Evolutionary conservation across 2,797 vertebrate genomes (phyloP).

Genomic region (Hippocampus kuda): DNA sequence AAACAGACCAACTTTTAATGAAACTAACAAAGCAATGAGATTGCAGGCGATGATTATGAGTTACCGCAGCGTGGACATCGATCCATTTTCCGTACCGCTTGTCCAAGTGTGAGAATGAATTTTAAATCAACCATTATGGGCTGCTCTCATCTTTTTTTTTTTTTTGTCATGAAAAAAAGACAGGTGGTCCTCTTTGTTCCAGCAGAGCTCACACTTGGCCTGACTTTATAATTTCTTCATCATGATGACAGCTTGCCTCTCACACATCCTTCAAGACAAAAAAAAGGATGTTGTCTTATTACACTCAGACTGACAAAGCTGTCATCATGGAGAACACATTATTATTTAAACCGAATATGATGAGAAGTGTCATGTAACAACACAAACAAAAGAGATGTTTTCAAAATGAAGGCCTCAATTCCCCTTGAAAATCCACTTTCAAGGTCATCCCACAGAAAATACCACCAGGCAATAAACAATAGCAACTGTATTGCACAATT

Average conservation of each 20-base stretch:
- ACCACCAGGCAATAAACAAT: not conserved
- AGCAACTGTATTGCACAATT: too few relatives aligned
- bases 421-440: not conserved
- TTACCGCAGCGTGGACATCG: constrained; percentile 49
- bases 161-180: constrained; percentile 48
- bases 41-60: constrained; percentile 51
- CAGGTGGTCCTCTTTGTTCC: constrained; percentile 41
- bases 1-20: constrained; percentile 46
- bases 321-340: constrained; percentile 22
- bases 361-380: constrained; percentile 10
- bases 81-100: not conserved
- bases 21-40: constrained; percentile 52
- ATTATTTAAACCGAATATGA: constrained; percentile 26
- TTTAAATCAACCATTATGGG: constrained; percentile 56
- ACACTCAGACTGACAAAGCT: constrained; percentile 19
- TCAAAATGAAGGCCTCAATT: not conserved
- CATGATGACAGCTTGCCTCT: constrained; percentile 23
- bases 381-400: constrained; percentile 3
- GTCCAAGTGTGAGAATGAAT: constrained; percentile 43
- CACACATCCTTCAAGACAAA: not conserved
- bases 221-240: constrained; percentile 12
- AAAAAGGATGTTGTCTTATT: not conserved
- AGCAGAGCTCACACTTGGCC: constrained; percentile 19
- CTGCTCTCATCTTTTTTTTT: constrained; percentile 39
- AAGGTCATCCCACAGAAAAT: not conserved